A percentile compares a stretch with the other conserved stretches of the same genome.
phyloP scores from a whole-genome alignment of 2,113 vertebrate genomes.

The Rhea americana region DNA sequence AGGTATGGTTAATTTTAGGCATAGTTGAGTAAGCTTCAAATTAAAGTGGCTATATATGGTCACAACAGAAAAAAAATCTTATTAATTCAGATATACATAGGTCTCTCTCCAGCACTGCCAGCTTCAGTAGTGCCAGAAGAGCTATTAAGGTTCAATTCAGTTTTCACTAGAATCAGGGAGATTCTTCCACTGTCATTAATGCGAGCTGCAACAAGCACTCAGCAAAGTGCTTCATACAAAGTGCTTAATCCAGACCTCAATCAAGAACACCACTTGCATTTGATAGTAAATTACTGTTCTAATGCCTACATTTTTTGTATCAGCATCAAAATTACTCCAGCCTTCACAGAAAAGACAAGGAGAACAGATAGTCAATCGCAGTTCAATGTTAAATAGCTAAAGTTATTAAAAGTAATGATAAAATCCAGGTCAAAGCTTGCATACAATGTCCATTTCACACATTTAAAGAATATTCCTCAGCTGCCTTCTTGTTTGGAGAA shows the following conservation, averaged over 20 bases:
- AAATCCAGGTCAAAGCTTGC: neutral
- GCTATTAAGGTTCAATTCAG: neutral
- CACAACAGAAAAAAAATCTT: neutral
- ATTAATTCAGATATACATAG: neutral
- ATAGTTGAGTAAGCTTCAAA: neutral
- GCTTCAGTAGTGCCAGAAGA: neutral
- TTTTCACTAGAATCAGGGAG: neutral
- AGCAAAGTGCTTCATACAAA: neutral
- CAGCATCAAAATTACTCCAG: constrained; percentile 20
- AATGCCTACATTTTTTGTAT: constrained; percentile 9
- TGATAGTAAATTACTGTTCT: constrained; percentile 21
- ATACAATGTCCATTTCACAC: neutral
- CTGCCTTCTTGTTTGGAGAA: neutral
- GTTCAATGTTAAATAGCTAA: neutral
- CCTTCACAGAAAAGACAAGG: neutral
- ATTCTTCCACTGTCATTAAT: neutral
- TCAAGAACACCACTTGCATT: neutral
- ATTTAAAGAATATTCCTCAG: neutral
- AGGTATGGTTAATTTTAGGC: neutral
- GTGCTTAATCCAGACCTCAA: neutral
- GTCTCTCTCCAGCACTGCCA: neutral
- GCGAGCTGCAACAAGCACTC: neutral
- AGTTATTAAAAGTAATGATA: neutral
- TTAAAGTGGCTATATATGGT: neutral
- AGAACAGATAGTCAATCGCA: neutral